Percentiles rank a stretch among this genome's conserved stretches.
phyloP scores from a whole-genome alignment of 2,888 invertebrate genomes.

The Macrosiphum euphorbiae region DNA sequence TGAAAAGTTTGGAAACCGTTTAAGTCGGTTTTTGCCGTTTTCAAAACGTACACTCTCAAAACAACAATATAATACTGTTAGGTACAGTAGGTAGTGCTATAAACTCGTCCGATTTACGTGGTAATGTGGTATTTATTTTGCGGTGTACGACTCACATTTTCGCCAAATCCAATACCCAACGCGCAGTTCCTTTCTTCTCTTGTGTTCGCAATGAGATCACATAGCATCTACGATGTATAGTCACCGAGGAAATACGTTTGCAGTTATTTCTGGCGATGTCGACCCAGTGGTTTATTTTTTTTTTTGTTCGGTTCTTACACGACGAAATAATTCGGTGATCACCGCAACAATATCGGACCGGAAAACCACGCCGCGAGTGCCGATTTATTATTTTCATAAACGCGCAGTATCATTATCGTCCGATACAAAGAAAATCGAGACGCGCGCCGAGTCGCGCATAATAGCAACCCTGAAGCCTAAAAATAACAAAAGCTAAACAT shows the following conservation, averaged over 20 bases:
- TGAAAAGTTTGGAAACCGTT: background rate
- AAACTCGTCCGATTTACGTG: background rate
- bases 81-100: background rate
- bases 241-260: background rate
- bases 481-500: constrained; percentile 56
- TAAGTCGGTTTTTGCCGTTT: background rate
- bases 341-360: background rate
- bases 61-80: background rate
- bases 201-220: background rate
- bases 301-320: background rate
- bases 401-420: background rate
- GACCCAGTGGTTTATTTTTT: background rate
- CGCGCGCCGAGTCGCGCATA: no score
- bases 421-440: background rate
- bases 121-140: background rate
- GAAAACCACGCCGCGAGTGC: background rate
- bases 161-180: background rate
- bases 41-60: background rate
- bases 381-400: background rate
- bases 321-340: background rate
- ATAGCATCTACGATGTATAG: background rate
- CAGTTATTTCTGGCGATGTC: background rate
- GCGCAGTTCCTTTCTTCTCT: constrained; percentile 3
- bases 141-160: background rate
- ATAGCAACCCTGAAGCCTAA: constrained; percentile 44